Base-by-base conservation (phyloP, 1,140 invertebrate species). In the Alviniconcha marisindica region DNA sequence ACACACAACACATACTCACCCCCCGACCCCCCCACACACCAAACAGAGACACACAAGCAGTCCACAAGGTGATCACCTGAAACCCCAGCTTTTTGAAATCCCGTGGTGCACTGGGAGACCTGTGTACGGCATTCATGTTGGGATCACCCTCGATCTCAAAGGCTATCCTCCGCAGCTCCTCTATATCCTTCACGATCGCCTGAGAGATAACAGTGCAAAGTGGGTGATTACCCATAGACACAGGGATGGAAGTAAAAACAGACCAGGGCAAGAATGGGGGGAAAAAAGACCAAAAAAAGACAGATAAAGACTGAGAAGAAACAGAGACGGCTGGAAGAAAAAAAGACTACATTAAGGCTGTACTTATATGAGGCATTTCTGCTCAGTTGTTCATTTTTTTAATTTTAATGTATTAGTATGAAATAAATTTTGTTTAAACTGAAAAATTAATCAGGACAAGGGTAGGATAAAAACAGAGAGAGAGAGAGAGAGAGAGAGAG, bases 71-170 rank as follows among this genome's bases (percentile, higher is more conserved):
- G 56, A 84, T 85, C 84, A 93, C 92, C 87, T 96, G 96, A 89
- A 99, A 99, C 0, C 98, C 98, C 3, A 99, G 94, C 94, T 98
- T 98, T 92, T 97, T 98, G 89, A 97, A 98, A 92, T 98, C 97
- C 90, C 96, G 96, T 7, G 96, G 95, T 87, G 95, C 95, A 69
- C 94, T 94, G 81, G 88, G 71, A 78, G 85, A 85, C 69, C 91
- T 88, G 80, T 89, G 92, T 42, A 87, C 84, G 51, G 87, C 84
- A 36, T 87, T 83, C 42, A 84, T 87, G 81, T 87, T 86, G 14
- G 88, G 85, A 28, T 93, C 93, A 91, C 94, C 85, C 89, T 98
- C 97, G 78, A 96, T 96, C 86, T 98, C 97, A 93, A 99, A 99
- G 24, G 97, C 98, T 89, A 98, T 97, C 90, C 95, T 95, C 28